Evolutionary conservation across 1,140 invertebrate species (phyloP).

Genomic region (Drosophila tsacasi): DNA sequence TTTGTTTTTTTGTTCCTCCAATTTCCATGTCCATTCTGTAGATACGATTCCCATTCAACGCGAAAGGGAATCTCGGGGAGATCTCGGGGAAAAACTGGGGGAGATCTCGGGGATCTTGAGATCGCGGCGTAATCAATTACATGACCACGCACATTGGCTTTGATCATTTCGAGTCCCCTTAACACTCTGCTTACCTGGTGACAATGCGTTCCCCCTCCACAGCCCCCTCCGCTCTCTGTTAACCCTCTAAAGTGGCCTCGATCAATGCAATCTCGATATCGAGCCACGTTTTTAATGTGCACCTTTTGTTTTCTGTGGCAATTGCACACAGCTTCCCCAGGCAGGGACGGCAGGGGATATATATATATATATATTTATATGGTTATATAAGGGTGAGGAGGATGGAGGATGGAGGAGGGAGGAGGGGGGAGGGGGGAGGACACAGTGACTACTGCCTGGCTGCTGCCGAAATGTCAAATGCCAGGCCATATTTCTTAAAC

Average conservation of each 20-base stretch:
- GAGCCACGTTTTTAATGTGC: slow-evolving; percentile 76
- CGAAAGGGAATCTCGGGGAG: not conserved
- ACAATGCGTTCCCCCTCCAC: slow-evolving; percentile 52
- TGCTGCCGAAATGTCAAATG: slow-evolving; percentile 84
- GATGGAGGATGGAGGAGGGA: not conserved
- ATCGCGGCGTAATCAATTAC: slow-evolving; percentile 50
- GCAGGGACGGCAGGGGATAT: not conserved
- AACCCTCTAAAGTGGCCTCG: slow-evolving; percentile 5
- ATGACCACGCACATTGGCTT: slow-evolving; percentile 54
- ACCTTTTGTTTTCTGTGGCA: slow-evolving; percentile 80
- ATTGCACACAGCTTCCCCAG: slow-evolving; percentile 47
- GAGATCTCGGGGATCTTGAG: slow-evolving; percentile 1
- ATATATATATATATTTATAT: not conserved
- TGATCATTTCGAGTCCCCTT: slow-evolving; percentile 36
- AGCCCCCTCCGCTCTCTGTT: not conserved
- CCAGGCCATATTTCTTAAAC: slow-evolving; percentile 85
- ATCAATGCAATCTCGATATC: slow-evolving; percentile 72
- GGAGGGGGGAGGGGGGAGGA: not conserved
- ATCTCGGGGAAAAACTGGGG: not conserved
- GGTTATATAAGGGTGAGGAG: not conserved
- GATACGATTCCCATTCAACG: slow-evolving; percentile 12
- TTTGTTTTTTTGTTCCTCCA: not conserved
- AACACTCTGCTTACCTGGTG: slow-evolving; percentile 42
- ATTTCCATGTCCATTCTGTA: slow-evolving; percentile 12
- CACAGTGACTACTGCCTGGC: slow-evolving; percentile 50